Base-by-base conservation (phyloP, 2,797 vertebrate genomes). In the Xenentodon cancila region DNA sequence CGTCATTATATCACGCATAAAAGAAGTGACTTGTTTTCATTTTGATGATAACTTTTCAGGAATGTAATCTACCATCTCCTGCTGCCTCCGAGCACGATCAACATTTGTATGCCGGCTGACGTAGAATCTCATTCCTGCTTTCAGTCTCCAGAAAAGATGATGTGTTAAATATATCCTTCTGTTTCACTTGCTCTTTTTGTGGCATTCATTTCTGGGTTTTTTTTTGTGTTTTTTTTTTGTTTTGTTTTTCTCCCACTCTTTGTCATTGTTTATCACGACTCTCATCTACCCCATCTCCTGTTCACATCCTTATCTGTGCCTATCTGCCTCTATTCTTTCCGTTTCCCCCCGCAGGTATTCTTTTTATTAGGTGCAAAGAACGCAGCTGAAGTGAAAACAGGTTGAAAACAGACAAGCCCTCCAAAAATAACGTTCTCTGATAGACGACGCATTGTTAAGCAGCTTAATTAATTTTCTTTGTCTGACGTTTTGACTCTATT, bases 381-480 rank as follows among this genome's bases (percentile, higher is more conserved):
- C 57, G 49, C 69, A 72, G 71, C 73, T 21, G 65, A 73, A 72
- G 79, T 79, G 78, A 85, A 81, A 78, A 82, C 81, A 82, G 83
- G 78, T 79, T 83, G 72, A 73, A 71, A 64, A 54, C 65, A 82
- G 84, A 88, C 68, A 87, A 80, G 79, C 69, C 78, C 50, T 69
- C 81, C 69, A 77, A 80, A 89, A 87, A 80, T 73, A 89, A 82
- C 77, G 80, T 85, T 81, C 79, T 65, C 82, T 87, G 79, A 90
- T 88, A 85, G 82, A 89, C 82, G 81, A 88, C 81, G 84, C 71
- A 77, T 84, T 90, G 91, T 92, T 92, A 93, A 92, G 90, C 86
- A 82, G 86, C 88, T 87, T 91, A 89, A 93, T 93, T 92, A 87
- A 90, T 91, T 92, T 80, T 63, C 84, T 89, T 88, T 90, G 90